phyloP scores from a whole-genome alignment of 2,113 vertebrate species.

The Lepus americanus region DNA sequence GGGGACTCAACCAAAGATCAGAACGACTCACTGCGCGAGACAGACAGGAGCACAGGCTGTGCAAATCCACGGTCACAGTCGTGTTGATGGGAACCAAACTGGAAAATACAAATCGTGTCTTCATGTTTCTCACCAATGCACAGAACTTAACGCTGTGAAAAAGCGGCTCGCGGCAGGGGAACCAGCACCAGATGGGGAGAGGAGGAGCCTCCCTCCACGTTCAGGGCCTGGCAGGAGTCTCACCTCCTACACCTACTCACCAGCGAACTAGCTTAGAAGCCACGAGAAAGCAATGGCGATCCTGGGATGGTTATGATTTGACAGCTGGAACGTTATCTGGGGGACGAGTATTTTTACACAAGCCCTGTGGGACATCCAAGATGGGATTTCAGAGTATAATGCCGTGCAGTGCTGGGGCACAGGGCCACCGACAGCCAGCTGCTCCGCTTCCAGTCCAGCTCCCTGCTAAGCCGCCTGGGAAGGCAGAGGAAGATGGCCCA shows the following conservation, averaged over 20 bases:
- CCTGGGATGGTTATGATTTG: neutral
- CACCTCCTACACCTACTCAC: neutral
- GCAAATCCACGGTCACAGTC: neutral
- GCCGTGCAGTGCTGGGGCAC: neutral
- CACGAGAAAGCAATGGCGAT: neutral
- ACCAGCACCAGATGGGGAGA: too few species aligned
- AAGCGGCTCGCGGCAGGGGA: neutral
- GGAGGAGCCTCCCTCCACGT: neutral
- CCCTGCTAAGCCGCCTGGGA: too few species aligned
- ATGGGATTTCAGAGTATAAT: neutral
- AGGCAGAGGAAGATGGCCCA: too few species aligned
- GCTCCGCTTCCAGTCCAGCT: too few species aligned
- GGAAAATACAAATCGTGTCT: neutral
- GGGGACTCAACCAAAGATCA: neutral
- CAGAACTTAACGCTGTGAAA: neutral
- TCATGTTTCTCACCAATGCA: neutral
- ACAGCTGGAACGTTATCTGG: neutral
- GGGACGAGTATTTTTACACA: neutral
- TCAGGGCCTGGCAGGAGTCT: neutral
- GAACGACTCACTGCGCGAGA: neutral
- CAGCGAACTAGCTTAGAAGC: neutral
- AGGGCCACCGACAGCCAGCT: too few species aligned
- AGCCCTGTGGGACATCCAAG: neutral
- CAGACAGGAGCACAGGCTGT: neutral
- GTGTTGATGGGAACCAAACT: neutral